These are phyloP conservation scores for Amazonetta brasiliensis DNA, from an alignment of 2,797 vertebrate species.

Conservation along the genomic window DNA sequence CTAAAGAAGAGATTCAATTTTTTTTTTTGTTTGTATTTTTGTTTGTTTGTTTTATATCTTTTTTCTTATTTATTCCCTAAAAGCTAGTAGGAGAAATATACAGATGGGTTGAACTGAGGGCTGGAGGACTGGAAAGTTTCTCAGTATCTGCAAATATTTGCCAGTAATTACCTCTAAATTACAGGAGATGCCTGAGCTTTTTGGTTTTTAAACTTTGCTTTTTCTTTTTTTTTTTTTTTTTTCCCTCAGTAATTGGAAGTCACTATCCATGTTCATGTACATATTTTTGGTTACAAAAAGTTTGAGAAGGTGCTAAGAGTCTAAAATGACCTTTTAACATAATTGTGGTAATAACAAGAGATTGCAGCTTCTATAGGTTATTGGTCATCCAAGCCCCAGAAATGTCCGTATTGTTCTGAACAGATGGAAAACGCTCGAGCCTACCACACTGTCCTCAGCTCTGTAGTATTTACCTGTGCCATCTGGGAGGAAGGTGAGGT, in stretches of 20 bases:
- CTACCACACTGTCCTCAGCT: neutral
- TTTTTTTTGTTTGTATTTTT: neutral
- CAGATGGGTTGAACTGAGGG: neutral
- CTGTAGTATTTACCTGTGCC: neutral
- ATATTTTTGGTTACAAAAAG: neutral
- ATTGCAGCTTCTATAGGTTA: neutral
- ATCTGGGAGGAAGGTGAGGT: neutral
- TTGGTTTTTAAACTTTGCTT: neutral
- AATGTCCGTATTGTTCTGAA: neutral
- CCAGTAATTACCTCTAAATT: neutral
- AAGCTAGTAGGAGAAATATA: neutral
- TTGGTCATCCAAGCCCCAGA: neutral
- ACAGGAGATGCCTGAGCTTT: neutral
- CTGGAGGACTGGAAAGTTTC: neutral
- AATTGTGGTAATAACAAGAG: neutral
- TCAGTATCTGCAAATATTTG: neutral
- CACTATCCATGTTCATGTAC: neutral
- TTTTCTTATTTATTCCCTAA: neutral
- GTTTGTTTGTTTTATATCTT: neutral
- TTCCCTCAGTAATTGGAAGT: neutral
- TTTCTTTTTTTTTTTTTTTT: fast-evolving
- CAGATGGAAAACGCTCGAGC: neutral
- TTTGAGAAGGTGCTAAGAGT: neutral
- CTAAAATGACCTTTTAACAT: neutral
- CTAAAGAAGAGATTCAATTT: neutral